phyloP scores from a whole-genome alignment of 2,113 vertebrate genomes.

The chimpanzee (Pan troglodytes) region NHGRI_mPanTro3-v2.1_pri NC_072417.2:86148501-86149000 shows the following conservation, averaged over 20 bases:
- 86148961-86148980: not conserved
- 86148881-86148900: not conserved
- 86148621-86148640: not conserved
- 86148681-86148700: not conserved
- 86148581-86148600: not conserved
- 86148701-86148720: not conserved
- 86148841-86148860: conserved; percentile 6
- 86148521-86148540: not conserved
- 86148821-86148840: not conserved
- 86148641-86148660: not conserved
- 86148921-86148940: not conserved
- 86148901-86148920: not conserved
- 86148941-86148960: not conserved
- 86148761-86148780: not conserved
- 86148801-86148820: conserved; percentile 23
- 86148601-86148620: not conserved
- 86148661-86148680: not conserved
- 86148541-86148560: not conserved
- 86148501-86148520: not conserved
- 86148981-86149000: not conserved
- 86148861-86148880: not conserved
- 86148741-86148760: not conserved
- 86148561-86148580: not conserved
- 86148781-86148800: conserved; percentile 42
- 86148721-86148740: not conserved